These are phyloP conservation scores for Notechis scutatus DNA, from an alignment of 2,113 vertebrate genomes.

Conservation along the genomic window DNA sequence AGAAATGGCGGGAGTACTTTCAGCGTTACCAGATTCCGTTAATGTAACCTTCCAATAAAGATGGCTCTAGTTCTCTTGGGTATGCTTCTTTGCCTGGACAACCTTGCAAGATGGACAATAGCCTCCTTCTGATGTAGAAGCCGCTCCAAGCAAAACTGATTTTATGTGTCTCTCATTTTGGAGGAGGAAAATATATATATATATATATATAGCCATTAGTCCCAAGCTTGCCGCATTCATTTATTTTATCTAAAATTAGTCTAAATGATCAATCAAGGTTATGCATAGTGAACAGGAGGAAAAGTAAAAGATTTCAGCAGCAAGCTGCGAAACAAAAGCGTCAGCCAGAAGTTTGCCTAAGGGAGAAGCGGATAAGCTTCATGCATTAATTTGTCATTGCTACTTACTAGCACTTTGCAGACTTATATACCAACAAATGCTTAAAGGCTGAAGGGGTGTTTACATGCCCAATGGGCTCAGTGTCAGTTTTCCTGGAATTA, in stretches of 20 bases:
- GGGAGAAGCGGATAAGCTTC: slow-evolving; percentile 23
- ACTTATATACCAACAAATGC: slow-evolving; percentile 1
- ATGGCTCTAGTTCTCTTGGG: background rate
- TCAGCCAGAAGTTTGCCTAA: slow-evolving; percentile 6
- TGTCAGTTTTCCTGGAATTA: background rate
- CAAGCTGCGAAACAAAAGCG: slow-evolving; percentile 21
- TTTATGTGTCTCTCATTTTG: background rate
- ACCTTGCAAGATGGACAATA: background rate
- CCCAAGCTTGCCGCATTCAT: background rate
- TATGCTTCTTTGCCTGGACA: background rate
- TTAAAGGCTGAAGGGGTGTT: background rate
- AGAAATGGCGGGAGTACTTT: background rate
- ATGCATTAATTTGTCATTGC: background rate
- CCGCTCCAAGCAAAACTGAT: background rate
- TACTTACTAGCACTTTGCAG: background rate
- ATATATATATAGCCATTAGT: slow-evolving; percentile 14
- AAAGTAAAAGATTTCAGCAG: background rate
- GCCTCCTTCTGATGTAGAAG: slow-evolving; percentile 3
- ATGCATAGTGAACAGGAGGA: background rate
- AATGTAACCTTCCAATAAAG: background rate
- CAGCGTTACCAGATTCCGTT: background rate
- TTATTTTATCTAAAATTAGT: slow-evolving; percentile 43
- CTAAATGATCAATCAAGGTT: slow-evolving; percentile 41
- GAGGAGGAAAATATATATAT: background rate
- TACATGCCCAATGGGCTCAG: background rate